A percentile compares a stretch with the other conserved stretches of the same genome.
Evolutionary conservation across 1,140 invertebrate species (phyloP).

Genomic region (Schlechtendalia chinensis): DNA sequence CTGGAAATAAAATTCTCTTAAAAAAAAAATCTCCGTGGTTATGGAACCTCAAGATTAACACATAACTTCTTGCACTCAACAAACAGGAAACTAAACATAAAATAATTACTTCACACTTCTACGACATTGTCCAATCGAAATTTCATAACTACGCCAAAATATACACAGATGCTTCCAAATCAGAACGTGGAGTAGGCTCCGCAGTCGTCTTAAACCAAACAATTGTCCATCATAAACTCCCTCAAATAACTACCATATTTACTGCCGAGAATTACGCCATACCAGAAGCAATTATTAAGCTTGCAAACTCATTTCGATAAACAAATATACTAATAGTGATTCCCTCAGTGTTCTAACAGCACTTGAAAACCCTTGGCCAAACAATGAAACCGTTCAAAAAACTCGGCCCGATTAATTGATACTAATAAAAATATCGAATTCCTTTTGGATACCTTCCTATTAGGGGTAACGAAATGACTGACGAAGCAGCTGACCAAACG

Average conservation of each 20-base stretch:
- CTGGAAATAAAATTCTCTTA: no score
- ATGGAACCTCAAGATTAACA: no score
- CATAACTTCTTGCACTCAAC: no score
- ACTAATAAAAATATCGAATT: background rate
- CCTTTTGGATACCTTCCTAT: background rate
- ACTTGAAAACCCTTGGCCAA: background rate
- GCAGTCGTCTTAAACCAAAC: background rate
- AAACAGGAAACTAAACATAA: no score
- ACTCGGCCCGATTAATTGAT: background rate
- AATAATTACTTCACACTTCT: background rate
- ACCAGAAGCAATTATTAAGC: background rate
- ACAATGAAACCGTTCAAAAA: background rate
- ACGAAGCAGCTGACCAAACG: no score
- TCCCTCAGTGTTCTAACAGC: background rate
- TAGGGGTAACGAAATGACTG: background rate
- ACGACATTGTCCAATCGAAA: background rate
- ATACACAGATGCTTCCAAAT: slow-evolving; percentile 6
- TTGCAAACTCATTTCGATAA: background rate
- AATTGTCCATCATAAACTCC: background rate
- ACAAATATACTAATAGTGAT: background rate
- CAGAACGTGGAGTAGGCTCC: background rate
- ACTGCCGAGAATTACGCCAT: background rate
- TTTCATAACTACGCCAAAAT: background rate
- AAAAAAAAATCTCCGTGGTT: no score
- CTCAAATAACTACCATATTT: background rate